phyloP scores from a whole-genome alignment of 2,888 invertebrate genomes.

The Eupsilia transversa region DNA sequence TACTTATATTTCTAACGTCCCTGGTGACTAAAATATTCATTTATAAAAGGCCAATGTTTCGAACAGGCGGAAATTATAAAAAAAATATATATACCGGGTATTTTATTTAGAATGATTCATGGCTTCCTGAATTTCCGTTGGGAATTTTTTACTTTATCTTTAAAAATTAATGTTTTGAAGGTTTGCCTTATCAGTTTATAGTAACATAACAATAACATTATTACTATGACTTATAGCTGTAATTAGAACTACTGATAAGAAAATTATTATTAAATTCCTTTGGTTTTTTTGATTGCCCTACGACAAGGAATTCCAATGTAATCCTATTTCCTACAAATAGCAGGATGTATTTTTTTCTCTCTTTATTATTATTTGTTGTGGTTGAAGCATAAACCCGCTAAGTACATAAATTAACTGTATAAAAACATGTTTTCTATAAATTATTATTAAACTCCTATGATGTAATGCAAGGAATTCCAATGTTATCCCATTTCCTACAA shows the following conservation, averaged over 20 bases:
- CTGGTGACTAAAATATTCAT: background rate
- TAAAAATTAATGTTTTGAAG: constrained; percentile 14
- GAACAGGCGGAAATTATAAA: background rate
- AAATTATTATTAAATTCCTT: constrained; percentile 40
- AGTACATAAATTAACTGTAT: no score
- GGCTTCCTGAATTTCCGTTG: constrained; percentile 17
- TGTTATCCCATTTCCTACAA: constrained; percentile 1
- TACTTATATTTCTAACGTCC: background rate
- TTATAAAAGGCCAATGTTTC: background rate
- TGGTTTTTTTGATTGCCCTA: no score
- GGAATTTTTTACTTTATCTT: background rate
- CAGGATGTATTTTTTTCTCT: no score
- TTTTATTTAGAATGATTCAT: constrained; percentile 16
- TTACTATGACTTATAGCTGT: no score
- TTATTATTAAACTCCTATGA: constrained; percentile 23
- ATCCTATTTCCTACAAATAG: constrained; percentile 10
- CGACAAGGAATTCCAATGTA: background rate
- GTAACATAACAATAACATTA: no score
- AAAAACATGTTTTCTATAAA: no score
- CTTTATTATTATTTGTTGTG: no score
- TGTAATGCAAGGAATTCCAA: constrained; percentile 5
- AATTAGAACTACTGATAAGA: constrained; percentile 30
- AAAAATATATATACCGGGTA: background rate
- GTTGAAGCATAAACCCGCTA: no score
- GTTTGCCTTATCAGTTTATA: constrained; percentile 19